Conservation (phyloP, 1,140 invertebrate genomes). For the Panagrolaimus sp. region DNA sequence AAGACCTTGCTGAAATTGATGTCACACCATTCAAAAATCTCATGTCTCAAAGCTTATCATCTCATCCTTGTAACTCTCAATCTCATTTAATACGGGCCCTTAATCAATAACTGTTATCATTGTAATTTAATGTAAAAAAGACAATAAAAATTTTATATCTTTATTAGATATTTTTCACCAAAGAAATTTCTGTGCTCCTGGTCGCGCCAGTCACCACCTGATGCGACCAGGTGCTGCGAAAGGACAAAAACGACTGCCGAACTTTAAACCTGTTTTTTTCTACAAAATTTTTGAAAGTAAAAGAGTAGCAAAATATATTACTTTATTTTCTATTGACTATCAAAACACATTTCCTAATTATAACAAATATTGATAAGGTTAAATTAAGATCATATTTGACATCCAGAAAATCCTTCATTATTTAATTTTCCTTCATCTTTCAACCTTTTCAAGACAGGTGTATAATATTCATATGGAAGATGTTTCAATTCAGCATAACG, state of each 20-base stretch:
- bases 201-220: neutral
- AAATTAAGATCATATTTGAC: slow-evolving; percentile 36
- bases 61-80: neutral
- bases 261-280: slow-evolving; percentile 9
- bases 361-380: too few relatives aligned
- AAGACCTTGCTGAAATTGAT: slow-evolving; percentile 9
- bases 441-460: slow-evolving; percentile 45
- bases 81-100: neutral
- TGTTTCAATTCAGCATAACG: slow-evolving; percentile 41
- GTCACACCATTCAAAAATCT: neutral
- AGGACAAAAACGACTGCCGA: neutral
- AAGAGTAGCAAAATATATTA: too few relatives aligned
- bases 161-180: too few relatives aligned
- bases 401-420: slow-evolving; percentile 26
- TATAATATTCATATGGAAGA: slow-evolving; percentile 50
- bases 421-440: slow-evolving; percentile 42
- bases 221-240: neutral
- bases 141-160: too few relatives aligned
- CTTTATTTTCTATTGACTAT: too few relatives aligned
- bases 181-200: neutral
- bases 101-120: too few relatives aligned
- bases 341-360: too few relatives aligned
- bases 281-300: neutral
- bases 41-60: neutral
- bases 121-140: too few relatives aligned